Conservation (phyloP, 2,797 vertebrate species). For the Carcharodon carcharias region DNA sequence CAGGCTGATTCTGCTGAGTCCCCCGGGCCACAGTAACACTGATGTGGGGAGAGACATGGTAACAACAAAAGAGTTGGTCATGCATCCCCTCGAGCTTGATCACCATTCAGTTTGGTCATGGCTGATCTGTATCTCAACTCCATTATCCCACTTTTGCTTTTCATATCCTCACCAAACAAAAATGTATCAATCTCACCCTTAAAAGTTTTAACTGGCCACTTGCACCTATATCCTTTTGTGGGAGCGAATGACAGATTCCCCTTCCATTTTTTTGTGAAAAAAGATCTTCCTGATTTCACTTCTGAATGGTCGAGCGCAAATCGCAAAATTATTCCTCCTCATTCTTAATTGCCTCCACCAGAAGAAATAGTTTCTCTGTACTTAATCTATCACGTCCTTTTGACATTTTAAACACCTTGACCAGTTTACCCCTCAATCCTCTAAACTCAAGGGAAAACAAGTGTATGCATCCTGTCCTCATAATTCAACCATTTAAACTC, state of each 20-base stretch:
- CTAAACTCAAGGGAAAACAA: not conserved
- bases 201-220: not conserved
- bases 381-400: not conserved
- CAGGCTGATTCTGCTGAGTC: not conserved
- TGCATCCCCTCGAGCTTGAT: not conserved
- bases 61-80: not conserved
- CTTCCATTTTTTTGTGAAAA: no score
- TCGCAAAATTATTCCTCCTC: not conserved
- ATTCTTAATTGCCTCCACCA: not conserved
- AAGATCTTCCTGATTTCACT: not conserved
- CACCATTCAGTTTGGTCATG: not conserved
- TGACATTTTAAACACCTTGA: not conserved
- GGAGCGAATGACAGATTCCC: not conserved
- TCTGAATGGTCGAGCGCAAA: not conserved
- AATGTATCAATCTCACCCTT: not conserved
- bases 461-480: not conserved
- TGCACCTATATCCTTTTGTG: not conserved
- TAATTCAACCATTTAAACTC: not conserved
- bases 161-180: not conserved
- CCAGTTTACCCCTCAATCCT: not conserved
- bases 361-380: not conserved
- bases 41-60: not conserved
- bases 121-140: not conserved
- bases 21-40: not conserved
- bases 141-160: not conserved